A percentile compares a stretch with the other conserved stretches of the same genome.
These are phyloP conservation scores for Capra hircus DNA, from an alignment of 2,113 vertebrate genomes.

Conservation along the genomic window DNA sequence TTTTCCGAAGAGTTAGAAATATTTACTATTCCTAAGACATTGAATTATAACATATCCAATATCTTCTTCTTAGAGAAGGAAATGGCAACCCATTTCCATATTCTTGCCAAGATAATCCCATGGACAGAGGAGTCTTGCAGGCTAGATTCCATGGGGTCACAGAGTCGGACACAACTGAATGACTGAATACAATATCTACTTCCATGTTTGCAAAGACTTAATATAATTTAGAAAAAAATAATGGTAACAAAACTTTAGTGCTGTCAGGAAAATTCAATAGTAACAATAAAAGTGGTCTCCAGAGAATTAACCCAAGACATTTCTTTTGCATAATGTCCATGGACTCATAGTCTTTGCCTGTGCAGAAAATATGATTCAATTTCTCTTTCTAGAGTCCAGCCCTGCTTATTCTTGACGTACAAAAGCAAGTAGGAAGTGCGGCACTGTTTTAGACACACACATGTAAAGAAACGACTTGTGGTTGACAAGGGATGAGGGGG, in stretches of 20 bases:
- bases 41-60: neutral
- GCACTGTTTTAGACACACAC: neutral
- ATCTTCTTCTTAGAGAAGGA: neutral
- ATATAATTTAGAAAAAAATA: neutral
- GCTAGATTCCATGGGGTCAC: neutral
- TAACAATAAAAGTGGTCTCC: neutral
- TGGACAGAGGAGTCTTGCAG: neutral
- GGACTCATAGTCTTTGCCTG: neutral
- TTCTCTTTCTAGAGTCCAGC: neutral
- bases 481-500: neutral
- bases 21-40: neutral
- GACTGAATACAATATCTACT: neutral
- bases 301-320: neutral
- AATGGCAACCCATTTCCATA: neutral
- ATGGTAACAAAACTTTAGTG: neutral
- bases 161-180: neutral
- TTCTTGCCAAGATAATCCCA: neutral
- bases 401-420: fast-evolving
- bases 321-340: neutral
- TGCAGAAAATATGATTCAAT: fast-evolving
- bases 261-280: neutral
- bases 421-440: neutral
- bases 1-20: neutral
- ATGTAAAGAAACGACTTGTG: neutral
- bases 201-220: neutral